phyloP scores from a whole-genome alignment of 2,888 invertebrate genomes.

The Trissoscelio sp. region DNA sequence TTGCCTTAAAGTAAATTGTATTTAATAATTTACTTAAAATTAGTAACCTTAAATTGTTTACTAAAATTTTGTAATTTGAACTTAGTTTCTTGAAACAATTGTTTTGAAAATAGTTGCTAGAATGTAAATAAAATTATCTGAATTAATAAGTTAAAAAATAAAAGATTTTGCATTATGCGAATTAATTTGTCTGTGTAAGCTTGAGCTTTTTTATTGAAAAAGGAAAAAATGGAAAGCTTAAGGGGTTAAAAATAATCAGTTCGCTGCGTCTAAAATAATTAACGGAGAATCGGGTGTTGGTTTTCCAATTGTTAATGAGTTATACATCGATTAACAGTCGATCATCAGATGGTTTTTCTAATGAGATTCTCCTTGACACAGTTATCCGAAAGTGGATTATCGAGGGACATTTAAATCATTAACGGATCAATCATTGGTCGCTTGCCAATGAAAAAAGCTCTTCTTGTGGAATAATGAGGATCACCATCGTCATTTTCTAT shows the following conservation, averaged over 20 bases:
- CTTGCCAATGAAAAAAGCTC: conserved; percentile 32
- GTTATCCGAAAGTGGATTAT: conserved; percentile 46
- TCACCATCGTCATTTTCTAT: not conserved
- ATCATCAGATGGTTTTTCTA: conserved; percentile 44
- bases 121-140: too few species aligned
- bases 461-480: conserved; percentile 20
- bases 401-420: conserved; percentile 55
- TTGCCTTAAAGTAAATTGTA: too few species aligned
- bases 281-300: conserved; percentile 2
- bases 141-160: too few species aligned
- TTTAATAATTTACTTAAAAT: too few species aligned
- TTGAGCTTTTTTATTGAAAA: too few species aligned
- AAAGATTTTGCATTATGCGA: too few species aligned
- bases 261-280: not conserved
- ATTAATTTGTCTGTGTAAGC: too few species aligned
- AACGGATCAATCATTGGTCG: conserved; percentile 30
- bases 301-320: conserved; percentile 32
- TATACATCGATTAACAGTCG: conserved; percentile 20
- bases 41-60: too few species aligned
- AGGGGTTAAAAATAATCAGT: not conserved
- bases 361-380: conserved; percentile 55
- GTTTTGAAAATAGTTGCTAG: too few species aligned
- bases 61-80: too few species aligned
- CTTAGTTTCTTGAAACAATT: too few species aligned
- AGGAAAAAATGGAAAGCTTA: not conserved